Evolutionary conservation across 2,797 vertebrate species (phyloP), one percentile per base, ranked within the genome.

Genomic region (Rhinella marina): DNA sequence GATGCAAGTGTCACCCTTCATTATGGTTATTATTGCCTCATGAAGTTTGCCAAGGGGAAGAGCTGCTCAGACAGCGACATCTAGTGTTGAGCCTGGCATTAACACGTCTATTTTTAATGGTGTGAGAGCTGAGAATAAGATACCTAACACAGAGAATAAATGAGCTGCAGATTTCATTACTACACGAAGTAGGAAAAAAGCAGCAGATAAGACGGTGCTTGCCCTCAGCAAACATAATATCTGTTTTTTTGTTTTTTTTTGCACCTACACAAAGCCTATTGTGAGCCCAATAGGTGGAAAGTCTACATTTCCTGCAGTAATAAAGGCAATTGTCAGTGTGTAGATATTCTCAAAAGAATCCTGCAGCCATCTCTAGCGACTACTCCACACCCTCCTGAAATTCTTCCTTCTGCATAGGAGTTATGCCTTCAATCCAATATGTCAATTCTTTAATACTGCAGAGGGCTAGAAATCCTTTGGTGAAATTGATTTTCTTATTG

Each of bases 401-500:
- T 68, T 72, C 87, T 73, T 79, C 83, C 75, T 84, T 70, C 81
- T 84, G 76, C 82, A 78, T 82, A 64, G 85, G 72, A 59, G 52
- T 83, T 73, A 84, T 87, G 73, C 81, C 54, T 77, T 81, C 84
- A 77, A 56, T 86, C 61, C 73, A 84, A 89, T 89, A 84, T 87
- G 81, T 89, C 88, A 80, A 89, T 89, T 86, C 85, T 84, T 50
- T 89, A 86, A 84, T 86, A 80, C 85, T 83, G 85, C 70, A 77
- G 73, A 80, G 77, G 80, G 81, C 85, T 76, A 52, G 88, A 73
- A 84, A 89, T 89, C 88, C 75, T 86, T 87, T 86, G 84, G 72
- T 66, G 29, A 64, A 78, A 89, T 86, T 41, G 84, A 89, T 89
- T 83, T 86, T 83, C 56, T 41, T 89, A 89, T 89, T 89, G 88